Evolutionary conservation across 2,797 vertebrate species (phyloP).

Genomic region (Labroides dimidiatus): DNA sequence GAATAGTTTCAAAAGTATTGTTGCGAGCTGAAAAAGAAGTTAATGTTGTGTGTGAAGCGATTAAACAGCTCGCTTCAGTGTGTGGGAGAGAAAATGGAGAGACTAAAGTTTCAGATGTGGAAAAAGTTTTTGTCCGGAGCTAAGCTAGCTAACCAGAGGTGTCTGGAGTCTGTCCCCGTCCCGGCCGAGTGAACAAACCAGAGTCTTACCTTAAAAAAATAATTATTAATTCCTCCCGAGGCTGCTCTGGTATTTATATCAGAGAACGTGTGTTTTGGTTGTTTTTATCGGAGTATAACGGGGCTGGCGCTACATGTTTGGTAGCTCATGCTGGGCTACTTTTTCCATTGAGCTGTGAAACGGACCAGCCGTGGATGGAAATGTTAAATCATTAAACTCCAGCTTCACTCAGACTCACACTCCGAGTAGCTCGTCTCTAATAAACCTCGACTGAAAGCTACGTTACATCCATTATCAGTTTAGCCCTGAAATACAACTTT

Average conservation of each 20-base stretch:
- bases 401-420: neutral
- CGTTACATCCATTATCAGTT: neutral
- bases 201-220: neutral
- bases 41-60: no score
- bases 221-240: neutral
- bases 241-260: neutral
- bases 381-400: conserved; percentile 50
- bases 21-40: neutral
- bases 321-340: conserved; percentile 60
- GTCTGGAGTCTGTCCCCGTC: conserved; percentile 41
- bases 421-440: neutral
- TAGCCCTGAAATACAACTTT: neutral
- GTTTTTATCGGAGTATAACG: conserved; percentile 15
- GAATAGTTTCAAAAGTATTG: neutral
- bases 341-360: conserved; percentile 76
- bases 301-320: conserved; percentile 53
- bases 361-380: conserved; percentile 52
- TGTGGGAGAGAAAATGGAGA: conserved; percentile 44
- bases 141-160: conserved; percentile 32
- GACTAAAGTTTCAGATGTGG: conserved; percentile 56
- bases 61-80: neutral
- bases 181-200: conserved; percentile 13
- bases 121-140: conserved; percentile 64
- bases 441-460: neutral
- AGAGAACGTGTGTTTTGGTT: neutral